Evolutionary conservation across 30 jellyfish, hydroid and myxozoan species (phyloP), one percentile per base, ranked within the genome.

Genomic region (Catostylus mosaicus): DNA sequence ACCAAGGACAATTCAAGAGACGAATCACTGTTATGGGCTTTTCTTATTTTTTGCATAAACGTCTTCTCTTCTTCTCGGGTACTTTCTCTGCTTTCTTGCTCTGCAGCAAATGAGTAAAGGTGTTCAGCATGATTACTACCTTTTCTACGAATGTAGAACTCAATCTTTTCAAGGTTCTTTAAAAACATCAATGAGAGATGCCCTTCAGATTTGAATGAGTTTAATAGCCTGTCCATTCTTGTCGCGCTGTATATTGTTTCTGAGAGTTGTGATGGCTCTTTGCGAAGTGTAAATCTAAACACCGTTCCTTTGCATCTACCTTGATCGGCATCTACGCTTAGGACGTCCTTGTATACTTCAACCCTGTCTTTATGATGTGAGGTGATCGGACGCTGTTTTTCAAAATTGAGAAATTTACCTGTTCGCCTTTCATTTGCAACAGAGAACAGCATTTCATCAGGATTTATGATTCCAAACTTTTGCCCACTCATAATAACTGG

Each of bases 401-500:
- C 56, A 33, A 79, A 50, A 47, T 79, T 75, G 18, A 47, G 11
- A 34, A 12, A 8, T 18, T 66, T 64, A 1, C 90, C 90, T 3
- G 90, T 79, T 46, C 61, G 20, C 40, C 82, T 40, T 35, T 27
- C 77, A 45, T 60, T 60, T 43, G 36, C 75, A 18, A 30, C 67
- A 19, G 76, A 56, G 37, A 89, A 83, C 33, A 78, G 73, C 26
- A 24, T 30, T 45, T 60, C 88, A 51, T 82, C 81, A 26, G 97
- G 97, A 69, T 89, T 83, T 45, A 82, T 66, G 50, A 47, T 75
- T 0, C 80, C 89, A 61, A 83, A 31, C 6, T 46, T 46, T 24
- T 57, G 12, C 3, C 78, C 88, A 76, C 97, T 82, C 81, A 77
- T 30, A 0, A 89, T 78, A 24, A 73, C 50, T 0, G 97, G 90